These are phyloP conservation scores for Dicrurus megarhynchus DNA, from an alignment of 2,113 vertebrate genomes.

Conservation along the genomic window DNA sequence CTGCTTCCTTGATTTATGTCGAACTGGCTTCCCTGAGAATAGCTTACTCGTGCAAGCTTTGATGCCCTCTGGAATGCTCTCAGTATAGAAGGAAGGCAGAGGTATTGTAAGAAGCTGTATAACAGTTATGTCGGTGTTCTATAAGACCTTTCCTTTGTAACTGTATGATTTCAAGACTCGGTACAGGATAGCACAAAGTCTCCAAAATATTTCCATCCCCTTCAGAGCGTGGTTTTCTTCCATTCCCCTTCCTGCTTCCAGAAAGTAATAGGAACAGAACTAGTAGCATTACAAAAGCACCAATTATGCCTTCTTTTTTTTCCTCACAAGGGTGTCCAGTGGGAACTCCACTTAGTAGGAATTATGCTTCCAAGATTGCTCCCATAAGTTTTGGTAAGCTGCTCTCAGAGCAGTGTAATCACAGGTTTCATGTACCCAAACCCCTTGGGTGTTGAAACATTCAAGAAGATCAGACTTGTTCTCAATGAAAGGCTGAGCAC, in stretches of 20 bases:
- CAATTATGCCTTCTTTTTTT: rapidly evolving
- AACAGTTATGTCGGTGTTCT: background rate
- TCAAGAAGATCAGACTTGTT: background rate
- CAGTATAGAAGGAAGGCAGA: background rate
- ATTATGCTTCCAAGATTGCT: background rate
- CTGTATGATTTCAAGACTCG: background rate
- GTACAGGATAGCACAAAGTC: background rate
- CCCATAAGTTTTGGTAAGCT: rapidly evolving
- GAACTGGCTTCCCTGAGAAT: background rate
- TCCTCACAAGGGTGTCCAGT: rapidly evolving
- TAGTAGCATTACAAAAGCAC: background rate
- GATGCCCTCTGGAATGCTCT: background rate
- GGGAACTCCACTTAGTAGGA: background rate
- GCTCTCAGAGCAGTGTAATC: background rate
- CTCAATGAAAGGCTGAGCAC: background rate
- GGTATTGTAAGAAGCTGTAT: background rate
- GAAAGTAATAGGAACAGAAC: background rate
- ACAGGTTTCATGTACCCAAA: background rate
- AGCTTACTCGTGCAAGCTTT: background rate
- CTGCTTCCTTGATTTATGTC: background rate
- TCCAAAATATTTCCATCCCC: background rate
- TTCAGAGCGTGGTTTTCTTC: background rate
- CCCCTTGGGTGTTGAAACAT: background rate
- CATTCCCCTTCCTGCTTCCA: background rate
- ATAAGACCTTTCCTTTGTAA: background rate